A percentile compares a stretch with the other conserved stretches of the same genome.
Evolutionary conservation across 2,888 invertebrate species (phyloP).

Genomic region (Phaonia tiefii): DNA sequence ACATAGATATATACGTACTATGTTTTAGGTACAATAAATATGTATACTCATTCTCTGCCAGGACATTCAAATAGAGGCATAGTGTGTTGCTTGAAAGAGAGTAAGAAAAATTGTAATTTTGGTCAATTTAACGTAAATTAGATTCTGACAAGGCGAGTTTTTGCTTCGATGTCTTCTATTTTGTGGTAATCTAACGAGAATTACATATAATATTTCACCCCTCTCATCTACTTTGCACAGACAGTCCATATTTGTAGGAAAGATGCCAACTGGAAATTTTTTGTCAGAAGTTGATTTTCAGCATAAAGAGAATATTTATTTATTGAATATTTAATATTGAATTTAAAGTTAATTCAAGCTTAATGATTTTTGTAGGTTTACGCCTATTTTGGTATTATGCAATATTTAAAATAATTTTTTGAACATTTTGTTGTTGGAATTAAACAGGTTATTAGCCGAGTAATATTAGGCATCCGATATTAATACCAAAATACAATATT

Average conservation of each 20-base stretch:
- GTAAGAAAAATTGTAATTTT: slow-evolving; percentile 40
- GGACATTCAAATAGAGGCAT: slow-evolving; percentile 14
- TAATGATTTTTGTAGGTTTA: no score
- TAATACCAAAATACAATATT: no score
- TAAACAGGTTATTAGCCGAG: no score
- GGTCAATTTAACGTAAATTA: slow-evolving; percentile 57
- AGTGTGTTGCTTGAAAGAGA: not conserved
- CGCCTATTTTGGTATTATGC: no score
- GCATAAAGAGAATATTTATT: no score
- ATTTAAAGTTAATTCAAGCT: no score
- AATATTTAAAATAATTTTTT: no score
- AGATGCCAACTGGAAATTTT: slow-evolving; percentile 17
- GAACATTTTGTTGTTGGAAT: no score
- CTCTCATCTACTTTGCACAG: not conserved
- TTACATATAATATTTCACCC: slow-evolving; percentile 30
- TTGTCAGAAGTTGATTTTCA: slow-evolving; percentile 1
- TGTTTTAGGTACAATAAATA: no score
- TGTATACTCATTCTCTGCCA: not conserved
- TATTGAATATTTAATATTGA: no score
- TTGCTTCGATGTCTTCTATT: not conserved
- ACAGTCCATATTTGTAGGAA: slow-evolving; percentile 33
- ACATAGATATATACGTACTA: no score
- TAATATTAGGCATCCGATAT: no score
- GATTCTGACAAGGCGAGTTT: slow-evolving; percentile 44
- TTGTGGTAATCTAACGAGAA: slow-evolving; percentile 49